phyloP scores from a whole-genome alignment of 2,797 vertebrate species.

The Arnoldichthys spilopterus region DNA sequence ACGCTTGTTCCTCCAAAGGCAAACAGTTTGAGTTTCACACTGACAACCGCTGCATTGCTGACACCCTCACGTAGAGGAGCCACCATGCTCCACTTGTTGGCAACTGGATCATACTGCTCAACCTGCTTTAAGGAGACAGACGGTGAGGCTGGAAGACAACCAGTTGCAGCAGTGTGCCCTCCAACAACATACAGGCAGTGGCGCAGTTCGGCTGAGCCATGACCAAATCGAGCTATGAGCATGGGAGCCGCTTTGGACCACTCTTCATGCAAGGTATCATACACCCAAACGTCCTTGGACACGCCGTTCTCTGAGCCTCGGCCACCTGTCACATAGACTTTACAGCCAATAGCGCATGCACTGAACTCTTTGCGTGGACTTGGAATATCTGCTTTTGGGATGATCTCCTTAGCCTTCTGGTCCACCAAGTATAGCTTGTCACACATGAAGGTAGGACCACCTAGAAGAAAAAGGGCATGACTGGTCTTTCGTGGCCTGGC shows the following conservation, averaged over 20 bases:
- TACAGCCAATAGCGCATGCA: slow-evolving; percentile 96
- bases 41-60: slow-evolving; percentile 97
- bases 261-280: slow-evolving; percentile 95
- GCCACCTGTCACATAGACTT: slow-evolving; percentile 96
- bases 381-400: slow-evolving; percentile 97
- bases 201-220: slow-evolving; percentile 95
- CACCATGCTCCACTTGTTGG: slow-evolving; percentile 99
- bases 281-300: slow-evolving; percentile 98
- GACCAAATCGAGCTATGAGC: slow-evolving; percentile 96
- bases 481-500: slow-evolving; percentile 95
- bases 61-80: slow-evolving; percentile 95
- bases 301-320: slow-evolving; percentile 96
- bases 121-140: slow-evolving; percentile 98
- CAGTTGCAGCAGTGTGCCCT: slow-evolving; percentile 94
- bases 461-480: slow-evolving; percentile 94
- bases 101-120: slow-evolving; percentile 93
- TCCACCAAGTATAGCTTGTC: slow-evolving; percentile 97
- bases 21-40: slow-evolving; percentile 95
- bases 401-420: slow-evolving; percentile 98
- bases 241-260: slow-evolving; percentile 98
- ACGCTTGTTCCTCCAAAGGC: slow-evolving; percentile 97
- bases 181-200: slow-evolving; percentile 96
- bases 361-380: slow-evolving; percentile 98
- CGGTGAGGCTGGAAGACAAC: slow-evolving; percentile 94
- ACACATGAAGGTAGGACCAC: slow-evolving; percentile 98